Evolutionary conservation across 2,113 vertebrate species (phyloP), one percentile per base, ranked within the genome.

Genomic region (Daphoenositta chrysoptera): DNA sequence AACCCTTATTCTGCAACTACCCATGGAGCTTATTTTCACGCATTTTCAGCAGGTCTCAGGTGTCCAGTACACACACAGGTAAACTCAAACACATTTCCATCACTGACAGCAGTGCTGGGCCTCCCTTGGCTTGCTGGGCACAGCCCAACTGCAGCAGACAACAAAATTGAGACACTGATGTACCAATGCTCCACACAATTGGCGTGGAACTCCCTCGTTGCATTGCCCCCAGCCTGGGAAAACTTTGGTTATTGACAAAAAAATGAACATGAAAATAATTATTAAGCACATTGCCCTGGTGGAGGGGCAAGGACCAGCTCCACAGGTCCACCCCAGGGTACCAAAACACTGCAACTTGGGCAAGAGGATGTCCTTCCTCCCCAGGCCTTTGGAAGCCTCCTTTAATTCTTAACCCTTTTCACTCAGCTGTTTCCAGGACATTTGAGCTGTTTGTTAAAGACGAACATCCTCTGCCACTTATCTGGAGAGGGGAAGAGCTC

Each of bases 101-200:
- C 47, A 23, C 48, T 0, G 2, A 13, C 1, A 2, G 50, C 33
- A 65, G 26, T 2, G 2, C 5, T 68, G 27, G 11, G 3, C 15
- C n/a, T 10, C 18, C 73, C 30, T 26, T 6, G 33, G 35, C 23
- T 51, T 28, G 14, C 0, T 39, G 27, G 5, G 35, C 40, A 19
- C 19, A 35, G 60, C 39, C 78, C 51, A 27, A 3, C 45, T 11
- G 40, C 73, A 63, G 79, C 81, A 44, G 15, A 37, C 72, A 13
- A 40, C 39, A 19, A 27, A 44, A 7, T 21, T 8, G 53, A 22
- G 26, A 10, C 15, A 11, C 17, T 47, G 53, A 35, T 9, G 40
- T 1, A 10, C 9, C 5, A 7, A 14, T 3, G 27, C 10, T 23
- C 7, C 40, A 8, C 33, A 20, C 2, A 2, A 0, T 2, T 15